Evolutionary conservation across 1,140 invertebrate genomes (phyloP), one percentile per base, ranked within the genome.

Genomic region (Halotydeus destructor): DNA sequence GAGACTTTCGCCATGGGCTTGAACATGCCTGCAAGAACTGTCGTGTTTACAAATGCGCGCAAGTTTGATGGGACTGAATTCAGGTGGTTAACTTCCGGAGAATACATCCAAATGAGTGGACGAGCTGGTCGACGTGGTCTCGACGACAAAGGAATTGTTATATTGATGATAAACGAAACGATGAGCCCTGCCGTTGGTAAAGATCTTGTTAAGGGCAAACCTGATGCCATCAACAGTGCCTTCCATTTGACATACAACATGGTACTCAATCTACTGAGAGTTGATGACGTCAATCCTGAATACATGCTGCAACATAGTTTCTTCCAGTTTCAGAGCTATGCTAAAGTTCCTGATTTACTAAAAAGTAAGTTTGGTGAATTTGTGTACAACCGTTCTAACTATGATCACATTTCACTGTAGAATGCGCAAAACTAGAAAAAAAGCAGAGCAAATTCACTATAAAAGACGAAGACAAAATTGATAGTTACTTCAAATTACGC

Each of bases 201-300:
- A 55, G 70, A 75, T 33, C 78, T 97, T 48, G 71, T 97, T 1
- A 83, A 91, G 62, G 67, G 66, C 18, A 38, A 33, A 54, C 74
- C 91, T 0, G 93, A 99, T 66, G 78, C 88, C 0, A 78, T 99
- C 23, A 97, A 99, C 61, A 96, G 88, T 1, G 91, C 93, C 0
- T 99, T 99, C 62, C 91, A 97, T 63, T 66, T 99, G 34, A 98
- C 93, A 0, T 99, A 99, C 57, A 99, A 98, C 57, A 99, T 99
- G 94, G 86, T 99, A 8, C 62, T 98, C 6, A 98, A 98, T 69
- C 64, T 98, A 45, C 61, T 98, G 27, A 49, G 70, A 56, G 94
- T 99, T 5, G 93, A 99, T 63, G 93, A 96, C 65, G 96, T 99
- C 43, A 98, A 98, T 68, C 93, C 94, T 0, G 89, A 99, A 59